These are phyloP conservation scores for Pitta sordida DNA, from an alignment of 2,113 vertebrate species.

Conservation along the genomic window DNA sequence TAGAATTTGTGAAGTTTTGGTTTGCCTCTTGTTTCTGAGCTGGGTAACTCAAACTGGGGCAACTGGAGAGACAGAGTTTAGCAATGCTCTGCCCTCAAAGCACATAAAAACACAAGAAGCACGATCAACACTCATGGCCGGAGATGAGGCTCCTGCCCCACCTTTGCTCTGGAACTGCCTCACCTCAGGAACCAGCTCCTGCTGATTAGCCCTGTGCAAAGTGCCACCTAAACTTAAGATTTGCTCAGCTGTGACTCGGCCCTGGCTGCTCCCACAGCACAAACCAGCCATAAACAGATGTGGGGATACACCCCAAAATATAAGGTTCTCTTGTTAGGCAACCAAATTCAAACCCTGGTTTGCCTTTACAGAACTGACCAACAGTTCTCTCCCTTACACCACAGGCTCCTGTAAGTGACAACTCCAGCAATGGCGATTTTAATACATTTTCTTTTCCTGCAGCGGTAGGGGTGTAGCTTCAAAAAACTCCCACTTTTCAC, in stretches of 20 bases:
- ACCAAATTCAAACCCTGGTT: neutral
- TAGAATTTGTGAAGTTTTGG: neutral
- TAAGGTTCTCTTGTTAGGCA: neutral
- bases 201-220: neutral
- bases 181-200: neutral
- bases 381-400: neutral
- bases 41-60: neutral
- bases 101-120: neutral
- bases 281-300: neutral
- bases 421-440: neutral
- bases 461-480: neutral
- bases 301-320: neutral
- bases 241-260: neutral
- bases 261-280: neutral
- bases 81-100: neutral
- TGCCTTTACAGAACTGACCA: neutral
- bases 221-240: neutral
- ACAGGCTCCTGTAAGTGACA: neutral
- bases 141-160: neutral
- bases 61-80: neutral
- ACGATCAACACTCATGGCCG: neutral
- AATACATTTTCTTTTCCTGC: neutral
- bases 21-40: neutral
- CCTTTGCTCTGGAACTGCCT: neutral
- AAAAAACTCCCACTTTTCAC: neutral